phyloP scores from a whole-genome alignment of 2,888 invertebrate species.

The Ophioninae sp. region DNA sequence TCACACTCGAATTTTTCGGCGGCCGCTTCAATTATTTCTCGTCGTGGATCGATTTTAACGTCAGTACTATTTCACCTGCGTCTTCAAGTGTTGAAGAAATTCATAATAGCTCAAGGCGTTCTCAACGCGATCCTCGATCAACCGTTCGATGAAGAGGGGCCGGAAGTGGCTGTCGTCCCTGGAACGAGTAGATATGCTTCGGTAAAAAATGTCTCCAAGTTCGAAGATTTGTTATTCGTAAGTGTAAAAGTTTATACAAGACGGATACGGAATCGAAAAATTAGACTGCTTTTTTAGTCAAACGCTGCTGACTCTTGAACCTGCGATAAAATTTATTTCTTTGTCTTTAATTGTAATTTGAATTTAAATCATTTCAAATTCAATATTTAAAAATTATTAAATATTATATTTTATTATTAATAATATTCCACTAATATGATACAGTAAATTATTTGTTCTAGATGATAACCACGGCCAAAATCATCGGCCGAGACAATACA shows the following conservation, averaged over 20 bases:
- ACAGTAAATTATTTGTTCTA: no score
- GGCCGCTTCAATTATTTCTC: conserved; percentile 21
- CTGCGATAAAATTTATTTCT: no score
- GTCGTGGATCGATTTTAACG: conserved; percentile 30
- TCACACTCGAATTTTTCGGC: conserved; percentile 40
- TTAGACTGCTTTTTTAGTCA: no score
- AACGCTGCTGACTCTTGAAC: no score
- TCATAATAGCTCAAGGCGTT: conserved; percentile 98
- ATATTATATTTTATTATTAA: no score
- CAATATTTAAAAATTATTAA: no score
- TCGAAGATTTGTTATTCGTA: not conserved
- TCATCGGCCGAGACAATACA: no score
- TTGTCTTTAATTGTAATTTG: no score
- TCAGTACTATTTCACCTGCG: conserved; percentile 89
- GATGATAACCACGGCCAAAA: no score
- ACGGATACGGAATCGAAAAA: no score
- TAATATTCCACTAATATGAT: no score
- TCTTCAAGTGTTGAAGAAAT: conserved; percentile 97
- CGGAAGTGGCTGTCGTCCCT: conserved; percentile 96
- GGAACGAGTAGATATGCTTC: conserved; percentile 69
- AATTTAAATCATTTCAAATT: no score
- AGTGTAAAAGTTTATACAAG: not conserved
- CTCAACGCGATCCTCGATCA: conserved; percentile 97
- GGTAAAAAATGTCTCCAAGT: not conserved
- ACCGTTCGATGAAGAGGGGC: conserved; percentile 90